A percentile compares a stretch with the other conserved stretches of the same genome.
phyloP scores from a whole-genome alignment of 2,888 invertebrate species.

The Galeopsomyia nigrocyanea region DNA sequence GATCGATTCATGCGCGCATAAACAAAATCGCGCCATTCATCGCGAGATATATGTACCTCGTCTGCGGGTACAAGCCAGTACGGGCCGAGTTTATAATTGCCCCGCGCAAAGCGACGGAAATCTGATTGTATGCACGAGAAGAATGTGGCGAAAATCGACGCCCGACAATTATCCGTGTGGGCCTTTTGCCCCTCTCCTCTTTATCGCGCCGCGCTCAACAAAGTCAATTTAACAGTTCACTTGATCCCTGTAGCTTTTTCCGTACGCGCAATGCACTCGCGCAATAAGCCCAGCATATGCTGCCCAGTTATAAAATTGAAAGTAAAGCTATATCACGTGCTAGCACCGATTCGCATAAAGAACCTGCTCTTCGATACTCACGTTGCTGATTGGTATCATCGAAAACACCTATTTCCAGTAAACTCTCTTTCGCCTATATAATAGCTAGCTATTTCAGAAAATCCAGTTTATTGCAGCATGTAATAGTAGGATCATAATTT shows the following conservation, averaged over 20 bases:
- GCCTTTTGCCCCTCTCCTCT: neutral
- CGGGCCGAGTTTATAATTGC: constrained; percentile 3
- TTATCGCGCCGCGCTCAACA: constrained; percentile 17
- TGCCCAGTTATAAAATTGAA: no score
- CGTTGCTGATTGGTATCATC: no score
- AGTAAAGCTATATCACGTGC: no score
- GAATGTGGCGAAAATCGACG: constrained; percentile 9
- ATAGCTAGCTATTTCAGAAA: no score
- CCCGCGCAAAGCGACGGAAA: neutral
- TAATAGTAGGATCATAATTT: no score
- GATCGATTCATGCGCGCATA: constrained; percentile 46
- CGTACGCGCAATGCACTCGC: neutral
- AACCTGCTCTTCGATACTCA: no score
- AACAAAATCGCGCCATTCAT: constrained; percentile 43
- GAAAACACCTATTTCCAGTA: no score
- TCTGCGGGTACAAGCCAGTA: constrained; percentile 1
- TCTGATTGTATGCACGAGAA: neutral
- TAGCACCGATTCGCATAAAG: no score
- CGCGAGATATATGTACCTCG: constrained; percentile 14
- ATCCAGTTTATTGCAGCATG: no score
- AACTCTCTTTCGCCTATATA: no score
- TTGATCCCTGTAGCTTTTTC: constrained; percentile 32
- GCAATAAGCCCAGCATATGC: neutral
- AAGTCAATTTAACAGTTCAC: constrained; percentile 42
- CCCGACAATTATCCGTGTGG: constrained; percentile 27